Base-by-base conservation (phyloP, 1,140 invertebrate genomes). In the Lithobius niger region DNA sequence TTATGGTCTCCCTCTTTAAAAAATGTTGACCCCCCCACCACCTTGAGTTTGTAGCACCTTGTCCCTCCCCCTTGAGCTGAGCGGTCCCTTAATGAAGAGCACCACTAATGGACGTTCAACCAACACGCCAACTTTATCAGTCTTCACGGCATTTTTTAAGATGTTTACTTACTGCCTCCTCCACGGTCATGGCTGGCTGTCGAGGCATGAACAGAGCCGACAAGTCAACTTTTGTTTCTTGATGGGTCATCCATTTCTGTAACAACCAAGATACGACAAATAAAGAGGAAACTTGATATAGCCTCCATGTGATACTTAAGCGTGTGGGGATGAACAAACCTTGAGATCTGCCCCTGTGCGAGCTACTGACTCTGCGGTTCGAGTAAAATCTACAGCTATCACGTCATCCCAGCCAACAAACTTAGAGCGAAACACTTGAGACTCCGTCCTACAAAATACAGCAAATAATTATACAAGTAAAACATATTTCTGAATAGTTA, bases 321-420 rank as follows among this genome's bases (percentile, higher is more conserved):
- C n/a, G n/a, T n/a, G n/a, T n/a, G n/a, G n/a, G 18, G 19, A 24
- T 45, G 2, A 22, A 24, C 42, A 3, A 40, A 67, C 68, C 64
- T 85, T 89, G 25, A 98, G 77, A 74, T 99, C 93, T 4, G 91
- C 94, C 15, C 96, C 96, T 53, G 95, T 94, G 66, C 91, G 83
- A 26, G 85, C 84, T 0, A 99, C 95, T 1, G 94, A 97, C 68
- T 96, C 93, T 0, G 95, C 93, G 1, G 96, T 98, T 60, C 96
- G 79, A 13, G 97, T 99, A 68, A 97, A 99, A 75, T 99, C 97
- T 3, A 99, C 95, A 1, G 94, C 92, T 60, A 99, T 93, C 0
- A 99, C 92, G 75, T 99, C 95, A 69, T 99, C 96, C 96, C 96
- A 99, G 10, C 89, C 93, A 47, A 80, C 73, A 71, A 99, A 99